Evolutionary conservation across 2,113 vertebrate species (phyloP).

Genomic region (Ceratotherium simum): DNA sequence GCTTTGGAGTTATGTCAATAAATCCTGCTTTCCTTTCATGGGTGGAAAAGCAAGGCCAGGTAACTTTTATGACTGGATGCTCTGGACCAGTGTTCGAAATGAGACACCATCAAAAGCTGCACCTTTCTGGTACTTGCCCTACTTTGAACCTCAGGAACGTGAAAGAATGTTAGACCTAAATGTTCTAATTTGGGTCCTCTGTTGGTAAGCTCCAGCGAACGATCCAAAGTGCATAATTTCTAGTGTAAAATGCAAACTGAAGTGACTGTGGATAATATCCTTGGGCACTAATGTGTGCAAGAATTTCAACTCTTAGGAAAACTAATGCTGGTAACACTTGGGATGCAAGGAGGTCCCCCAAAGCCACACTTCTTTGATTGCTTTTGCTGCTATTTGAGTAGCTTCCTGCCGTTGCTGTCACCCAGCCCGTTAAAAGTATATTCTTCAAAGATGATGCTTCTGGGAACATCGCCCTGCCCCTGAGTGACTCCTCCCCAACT

Average conservation of each 20-base stretch:
- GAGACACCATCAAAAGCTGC: not conserved
- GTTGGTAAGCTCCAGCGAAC: not conserved
- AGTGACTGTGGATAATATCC: not conserved
- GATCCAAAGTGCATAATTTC: not conserved
- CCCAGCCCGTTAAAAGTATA: not conserved
- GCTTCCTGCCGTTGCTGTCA: constrained; percentile 42
- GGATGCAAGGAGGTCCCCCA: not conserved
- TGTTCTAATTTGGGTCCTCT: not conserved
- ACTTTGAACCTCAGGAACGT: not conserved
- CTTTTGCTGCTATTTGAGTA: constrained; percentile 41
- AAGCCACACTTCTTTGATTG: not conserved
- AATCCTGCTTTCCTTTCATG: not conserved
- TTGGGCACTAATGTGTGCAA: not conserved
- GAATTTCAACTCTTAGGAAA: not conserved
- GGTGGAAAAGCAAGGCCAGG: not conserved
- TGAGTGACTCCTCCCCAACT: not conserved
- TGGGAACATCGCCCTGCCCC: constrained; percentile 12
- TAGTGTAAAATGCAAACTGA: not conserved
- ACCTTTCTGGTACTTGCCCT: not conserved
- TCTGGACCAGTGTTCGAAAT: not conserved
- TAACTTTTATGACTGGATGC: not conserved
- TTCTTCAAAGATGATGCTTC: constrained; percentile 54
- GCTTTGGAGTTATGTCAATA: not conserved
- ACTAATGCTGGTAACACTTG: not conserved
- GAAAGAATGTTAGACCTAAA: not conserved